Base-by-base conservation (phyloP, 2,888 invertebrate species). In the Graphium colonna region DNA sequence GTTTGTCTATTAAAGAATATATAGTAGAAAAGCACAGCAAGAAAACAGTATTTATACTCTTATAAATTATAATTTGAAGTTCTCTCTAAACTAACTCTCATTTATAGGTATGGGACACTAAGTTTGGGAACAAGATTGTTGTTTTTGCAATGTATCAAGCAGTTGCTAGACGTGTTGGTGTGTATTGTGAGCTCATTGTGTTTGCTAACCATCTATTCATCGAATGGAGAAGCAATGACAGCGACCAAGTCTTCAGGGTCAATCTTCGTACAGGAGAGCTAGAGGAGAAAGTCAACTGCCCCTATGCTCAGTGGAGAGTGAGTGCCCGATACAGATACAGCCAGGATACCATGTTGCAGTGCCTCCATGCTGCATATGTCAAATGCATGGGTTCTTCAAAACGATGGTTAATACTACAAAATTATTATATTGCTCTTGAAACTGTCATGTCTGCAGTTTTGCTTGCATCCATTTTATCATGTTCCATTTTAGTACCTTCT, bases 171-270 rank as follows among this genome's bases (percentile, higher is more conserved):
- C 64, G 65, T n/a, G 78, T 78, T 51, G 82, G 78, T 7, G 68
- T 82, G 0, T 52, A 60, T 3, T 79, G 79, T 54, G 70, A 78
- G 16, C 58, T 88, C 28, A 66, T 81, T 0, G 72, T 73, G 1
- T 83, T 84, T 54, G 75, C 79, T 0, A 76, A 79, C 55, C 85
- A 87, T 60, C 56, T 84, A 52, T 82, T 79, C 54, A 41, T 87
- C 12, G 74, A 82, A 56, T 81, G 80, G 79, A 66, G 67, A 31
- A 70, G 74, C 43, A 62, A 46, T n/a, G 16, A 48, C 8, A 49
- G 57, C n/a, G 26, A 59, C 3, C 77, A 69, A n/a, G n/a, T n/a
- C n/a, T n/a, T n/a, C 54, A 72, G 71, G 5, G 63, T 86, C n/a
- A 69, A 78, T 40, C 63, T 82, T 1, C 52, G 52, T 10, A 75